Evolutionary conservation across 2,888 invertebrate species (phyloP).

Genomic region (Agrotis exclamationis): DNA sequence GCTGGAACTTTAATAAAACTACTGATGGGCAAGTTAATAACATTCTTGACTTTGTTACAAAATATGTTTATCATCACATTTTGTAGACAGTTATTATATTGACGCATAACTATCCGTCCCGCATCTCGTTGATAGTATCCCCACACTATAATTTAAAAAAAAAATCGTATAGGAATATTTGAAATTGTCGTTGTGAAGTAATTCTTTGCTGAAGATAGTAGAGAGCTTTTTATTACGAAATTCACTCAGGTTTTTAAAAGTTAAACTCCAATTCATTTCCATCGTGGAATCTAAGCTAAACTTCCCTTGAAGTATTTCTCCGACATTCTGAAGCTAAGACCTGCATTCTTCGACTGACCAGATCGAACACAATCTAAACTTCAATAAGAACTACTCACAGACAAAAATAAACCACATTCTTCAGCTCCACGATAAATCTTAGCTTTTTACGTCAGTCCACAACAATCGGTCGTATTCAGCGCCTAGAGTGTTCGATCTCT

Average conservation of each 20-base stretch:
- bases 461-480: slow-evolving; percentile 62
- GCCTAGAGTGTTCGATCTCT: slow-evolving; percentile 60
- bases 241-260: slow-evolving; percentile 7
- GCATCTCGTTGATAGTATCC: neutral
- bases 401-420: slow-evolving; percentile 60
- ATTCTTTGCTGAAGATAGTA: neutral
- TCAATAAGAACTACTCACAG: slow-evolving; percentile 58
- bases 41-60: slow-evolving; percentile 42
- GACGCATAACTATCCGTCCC: neutral
- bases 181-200: neutral
- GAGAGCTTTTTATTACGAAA: neutral
- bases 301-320: slow-evolving; percentile 28
- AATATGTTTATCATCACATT: slow-evolving; percentile 28
- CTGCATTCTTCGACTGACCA: slow-evolving; percentile 52
- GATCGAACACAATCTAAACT: slow-evolving; percentile 62
- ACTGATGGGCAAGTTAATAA: slow-evolving; percentile 39
- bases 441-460: slow-evolving; percentile 59
- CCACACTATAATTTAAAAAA: neutral
- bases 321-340: slow-evolving; percentile 28
- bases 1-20: slow-evolving; percentile 50
- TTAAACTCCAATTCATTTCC: slow-evolving; percentile 34
- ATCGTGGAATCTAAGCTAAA: slow-evolving; percentile 27
- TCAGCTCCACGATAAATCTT: slow-evolving; percentile 59
- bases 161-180: neutral
- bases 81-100: slow-evolving; percentile 16